These are phyloP conservation scores for Philereme transversata DNA, from an alignment of 2,888 invertebrate species.

Conservation along the genomic window DNA sequence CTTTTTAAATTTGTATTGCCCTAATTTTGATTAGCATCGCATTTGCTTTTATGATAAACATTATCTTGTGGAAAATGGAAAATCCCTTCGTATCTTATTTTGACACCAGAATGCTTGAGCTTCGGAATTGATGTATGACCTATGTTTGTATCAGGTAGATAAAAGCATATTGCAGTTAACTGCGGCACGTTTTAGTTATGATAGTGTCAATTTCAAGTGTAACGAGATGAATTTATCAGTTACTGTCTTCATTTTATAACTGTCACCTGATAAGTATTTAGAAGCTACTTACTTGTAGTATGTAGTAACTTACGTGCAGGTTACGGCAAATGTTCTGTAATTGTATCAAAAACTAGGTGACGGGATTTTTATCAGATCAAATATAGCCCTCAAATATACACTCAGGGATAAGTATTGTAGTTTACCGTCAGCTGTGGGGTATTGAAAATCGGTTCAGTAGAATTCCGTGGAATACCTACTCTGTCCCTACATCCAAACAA, in stretches of 20 bases:
- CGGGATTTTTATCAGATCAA: too few relatives aligned
- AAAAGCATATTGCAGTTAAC: constrained; percentile 1
- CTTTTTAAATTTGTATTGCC: constrained; percentile 2
- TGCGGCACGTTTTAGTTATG: background rate
- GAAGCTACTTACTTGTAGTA: too few relatives aligned
- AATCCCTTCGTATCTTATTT: constrained; percentile 6
- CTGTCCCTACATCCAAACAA: too few relatives aligned
- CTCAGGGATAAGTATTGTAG: too few relatives aligned
- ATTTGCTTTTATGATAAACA: background rate
- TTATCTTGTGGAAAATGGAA: constrained; percentile 9
- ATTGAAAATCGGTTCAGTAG: too few relatives aligned
- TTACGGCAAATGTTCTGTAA: too few relatives aligned
- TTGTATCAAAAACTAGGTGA: too few relatives aligned
- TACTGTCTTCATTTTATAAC: background rate
- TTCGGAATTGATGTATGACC: constrained; percentile 1
- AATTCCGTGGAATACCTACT: too few relatives aligned
- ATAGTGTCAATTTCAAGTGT: constrained; percentile 29
- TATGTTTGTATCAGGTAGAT: constrained; percentile 4
- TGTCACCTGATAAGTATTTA: background rate
- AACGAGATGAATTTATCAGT: constrained; percentile 19
- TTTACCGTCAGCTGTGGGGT: too few relatives aligned
- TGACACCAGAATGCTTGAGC: background rate
- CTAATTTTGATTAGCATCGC: constrained; percentile 1
- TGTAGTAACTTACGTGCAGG: too few relatives aligned
- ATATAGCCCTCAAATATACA: too few relatives aligned